Evolutionary conservation across 2,888 invertebrate species (phyloP).

Genomic region (Cristatella mucedo): DNA sequence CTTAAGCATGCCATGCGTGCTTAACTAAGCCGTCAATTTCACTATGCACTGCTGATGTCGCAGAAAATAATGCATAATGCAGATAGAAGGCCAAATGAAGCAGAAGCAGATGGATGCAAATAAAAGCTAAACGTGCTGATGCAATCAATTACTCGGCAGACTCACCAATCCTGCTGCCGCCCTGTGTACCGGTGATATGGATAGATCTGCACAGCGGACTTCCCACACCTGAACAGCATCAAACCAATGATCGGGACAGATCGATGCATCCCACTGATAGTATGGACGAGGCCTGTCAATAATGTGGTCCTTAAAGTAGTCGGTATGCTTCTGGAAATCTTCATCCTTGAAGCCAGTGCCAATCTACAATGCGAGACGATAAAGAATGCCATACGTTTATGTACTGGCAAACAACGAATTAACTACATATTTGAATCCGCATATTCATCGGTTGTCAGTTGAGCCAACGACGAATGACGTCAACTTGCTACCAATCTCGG

Average conservation of each 20-base stretch:
- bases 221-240: conserved; percentile 75
- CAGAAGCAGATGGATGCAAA: not conserved
- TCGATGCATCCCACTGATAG: conserved; percentile 52
- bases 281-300: conserved; percentile 54
- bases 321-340: conserved; percentile 58
- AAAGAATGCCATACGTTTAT: not conserved
- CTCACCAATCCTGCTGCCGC: conserved; percentile 63
- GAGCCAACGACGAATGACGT: no score
- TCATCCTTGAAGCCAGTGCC: conserved; percentile 91
- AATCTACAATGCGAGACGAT: conserved; percentile 43
- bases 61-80: not conserved
- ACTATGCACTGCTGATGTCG: no score
- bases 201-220: conserved; percentile 89
- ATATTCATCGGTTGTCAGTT: no score
- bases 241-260: conserved; percentile 38
- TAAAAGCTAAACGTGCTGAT: no score
- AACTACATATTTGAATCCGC: no score
- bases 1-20: no score
- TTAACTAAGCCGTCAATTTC: no score
- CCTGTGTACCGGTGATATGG: conserved; percentile 78
- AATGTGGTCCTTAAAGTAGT: conserved; percentile 57
- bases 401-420: not conserved
- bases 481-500: no score
- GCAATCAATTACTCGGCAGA: conserved; percentile 14
- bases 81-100: not conserved